A percentile compares a stretch with the other conserved stretches of the same genome.
These are phyloP conservation scores for Stigmatopora nigra DNA, from an alignment of 2,113 vertebrate species.

Conservation along the genomic window DNA sequence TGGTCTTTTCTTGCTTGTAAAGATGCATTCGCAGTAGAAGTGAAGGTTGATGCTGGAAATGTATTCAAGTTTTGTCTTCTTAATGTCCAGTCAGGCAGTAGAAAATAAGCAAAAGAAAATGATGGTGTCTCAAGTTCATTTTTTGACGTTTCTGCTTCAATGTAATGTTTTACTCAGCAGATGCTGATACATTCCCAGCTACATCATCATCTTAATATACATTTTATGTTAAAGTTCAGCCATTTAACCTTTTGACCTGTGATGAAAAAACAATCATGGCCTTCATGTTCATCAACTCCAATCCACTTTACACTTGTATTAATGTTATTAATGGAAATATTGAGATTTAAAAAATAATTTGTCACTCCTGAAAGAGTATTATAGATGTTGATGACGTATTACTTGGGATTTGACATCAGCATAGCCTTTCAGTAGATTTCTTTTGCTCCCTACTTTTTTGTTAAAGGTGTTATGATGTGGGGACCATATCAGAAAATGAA, in stretches of 20 bases:
- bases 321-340: too few relatives aligned
- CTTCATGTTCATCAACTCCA: too few relatives aligned
- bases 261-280: not conserved
- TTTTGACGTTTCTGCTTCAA: not conserved
- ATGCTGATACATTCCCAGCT: too few relatives aligned
- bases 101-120: not conserved
- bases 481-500: too few relatives aligned
- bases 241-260: not conserved
- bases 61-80: not conserved
- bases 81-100: not conserved
- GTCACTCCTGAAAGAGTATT: too few relatives aligned
- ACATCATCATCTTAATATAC: not conserved
- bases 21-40: not conserved
- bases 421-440: too few relatives aligned
- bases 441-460: too few relatives aligned
- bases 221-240: not conserved
- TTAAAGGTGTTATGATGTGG: too few relatives aligned
- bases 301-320: too few relatives aligned
- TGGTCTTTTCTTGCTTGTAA: conserved; percentile 3
- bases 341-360: too few relatives aligned
- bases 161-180: not conserved
- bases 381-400: too few relatives aligned
- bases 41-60: not conserved
- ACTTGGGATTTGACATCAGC: too few relatives aligned
- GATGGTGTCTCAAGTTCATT: not conserved